phyloP scores from a whole-genome alignment of 2,113 vertebrate genomes.

The Mobula birostris region DNA sequence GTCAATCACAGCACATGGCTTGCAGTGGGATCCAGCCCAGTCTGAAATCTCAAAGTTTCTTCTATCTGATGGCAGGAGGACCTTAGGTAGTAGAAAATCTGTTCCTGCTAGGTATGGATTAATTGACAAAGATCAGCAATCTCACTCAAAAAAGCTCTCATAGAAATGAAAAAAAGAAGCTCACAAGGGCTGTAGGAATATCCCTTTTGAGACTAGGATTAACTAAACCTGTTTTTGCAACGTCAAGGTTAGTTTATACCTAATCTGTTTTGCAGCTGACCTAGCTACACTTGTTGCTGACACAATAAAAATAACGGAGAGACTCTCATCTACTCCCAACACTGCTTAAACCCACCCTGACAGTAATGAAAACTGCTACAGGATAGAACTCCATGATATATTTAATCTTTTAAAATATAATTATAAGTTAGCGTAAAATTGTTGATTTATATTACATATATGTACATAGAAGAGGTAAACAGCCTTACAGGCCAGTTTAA shows the following conservation, averaged over 20 bases:
- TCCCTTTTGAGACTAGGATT: neutral
- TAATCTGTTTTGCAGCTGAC: neutral
- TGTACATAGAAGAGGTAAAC: neutral
- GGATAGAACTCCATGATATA: neutral
- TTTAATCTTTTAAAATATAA: neutral
- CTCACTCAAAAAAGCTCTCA: neutral
- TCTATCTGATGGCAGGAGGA: neutral
- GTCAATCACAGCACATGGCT: too few species aligned
- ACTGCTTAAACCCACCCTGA: neutral
- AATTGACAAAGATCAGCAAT: neutral
- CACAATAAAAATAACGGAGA: neutral
- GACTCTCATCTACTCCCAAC: neutral
- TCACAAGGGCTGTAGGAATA: neutral
- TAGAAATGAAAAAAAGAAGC: neutral
- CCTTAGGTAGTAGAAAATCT: neutral
- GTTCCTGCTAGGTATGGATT: neutral
- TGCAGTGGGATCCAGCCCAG: neutral
- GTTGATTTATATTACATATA: neutral
- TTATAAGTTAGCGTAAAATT: neutral
- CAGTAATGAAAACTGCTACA: neutral
- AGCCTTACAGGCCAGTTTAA: neutral
- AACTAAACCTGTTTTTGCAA: neutral
- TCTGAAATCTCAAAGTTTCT: neutral
- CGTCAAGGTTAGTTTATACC: neutral
- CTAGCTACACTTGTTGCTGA: neutral